Evolutionary conservation across 2,113 vertebrate species (phyloP).

Genomic region (Eulemur rufifrons): DNA sequence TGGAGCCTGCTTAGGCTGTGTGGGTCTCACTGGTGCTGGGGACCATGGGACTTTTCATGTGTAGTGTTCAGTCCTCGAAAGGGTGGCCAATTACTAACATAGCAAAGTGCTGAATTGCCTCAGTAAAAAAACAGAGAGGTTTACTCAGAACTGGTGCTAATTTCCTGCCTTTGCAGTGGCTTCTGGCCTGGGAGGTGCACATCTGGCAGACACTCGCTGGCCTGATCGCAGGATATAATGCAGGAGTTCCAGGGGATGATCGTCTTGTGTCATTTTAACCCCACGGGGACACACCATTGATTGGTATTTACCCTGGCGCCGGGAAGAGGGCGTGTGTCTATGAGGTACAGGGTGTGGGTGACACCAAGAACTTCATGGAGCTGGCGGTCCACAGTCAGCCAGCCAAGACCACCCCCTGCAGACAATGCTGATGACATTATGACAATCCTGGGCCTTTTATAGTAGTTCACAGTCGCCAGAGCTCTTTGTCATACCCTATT

Average conservation of each 20-base stretch:
- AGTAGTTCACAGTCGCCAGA: neutral
- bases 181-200: neutral
- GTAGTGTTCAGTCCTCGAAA: neutral
- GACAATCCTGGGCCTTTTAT: neutral
- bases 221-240: neutral
- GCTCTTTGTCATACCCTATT: neutral
- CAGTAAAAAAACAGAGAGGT: neutral
- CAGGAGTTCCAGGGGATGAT: neutral
- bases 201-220: neutral
- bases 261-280: neutral
- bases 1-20: neutral
- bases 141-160: constrained; percentile 41
- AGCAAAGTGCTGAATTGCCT: neutral
- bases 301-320: neutral
- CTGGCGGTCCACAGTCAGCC: neutral
- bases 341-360: neutral
- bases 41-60: neutral
- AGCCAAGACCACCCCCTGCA: neutral
- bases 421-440: neutral
- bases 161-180: constrained; percentile 49
- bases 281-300: neutral
- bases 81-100: neutral
- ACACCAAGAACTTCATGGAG: neutral
- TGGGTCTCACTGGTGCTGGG: neutral
- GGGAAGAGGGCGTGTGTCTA: neutral